These are phyloP conservation scores for Myotis vivesi DNA, from an alignment of 2,797 vertebrate species.

Conservation along the genomic window DNA sequence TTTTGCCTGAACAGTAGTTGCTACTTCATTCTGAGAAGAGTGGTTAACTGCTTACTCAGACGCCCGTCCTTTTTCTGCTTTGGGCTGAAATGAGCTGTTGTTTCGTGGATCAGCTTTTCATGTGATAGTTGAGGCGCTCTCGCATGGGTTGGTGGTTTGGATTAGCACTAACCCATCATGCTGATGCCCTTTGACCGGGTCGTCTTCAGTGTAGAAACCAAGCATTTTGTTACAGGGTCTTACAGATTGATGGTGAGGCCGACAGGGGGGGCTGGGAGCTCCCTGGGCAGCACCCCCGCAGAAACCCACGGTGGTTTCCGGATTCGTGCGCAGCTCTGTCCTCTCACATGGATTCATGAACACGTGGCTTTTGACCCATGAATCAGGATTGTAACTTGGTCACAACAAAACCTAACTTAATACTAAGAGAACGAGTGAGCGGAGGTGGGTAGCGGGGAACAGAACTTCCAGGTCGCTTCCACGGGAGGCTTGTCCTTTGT, in stretches of 20 bases:
- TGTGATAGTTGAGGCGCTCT: background rate
- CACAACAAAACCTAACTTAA: background rate
- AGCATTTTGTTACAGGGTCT: constrained; percentile 34
- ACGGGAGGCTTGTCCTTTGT: background rate
- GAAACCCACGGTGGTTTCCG: constrained; percentile 32
- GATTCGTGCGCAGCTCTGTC: background rate
- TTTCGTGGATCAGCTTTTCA: background rate
- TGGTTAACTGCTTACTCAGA: background rate
- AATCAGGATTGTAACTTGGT: constrained; percentile 32
- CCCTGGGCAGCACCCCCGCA: background rate
- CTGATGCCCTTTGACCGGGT: background rate
- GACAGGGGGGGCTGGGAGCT: background rate
- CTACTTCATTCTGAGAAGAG: constrained; percentile 8
- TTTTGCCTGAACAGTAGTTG: background rate
- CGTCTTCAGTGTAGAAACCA: constrained; percentile 22
- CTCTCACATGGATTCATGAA: background rate
- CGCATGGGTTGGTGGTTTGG: background rate
- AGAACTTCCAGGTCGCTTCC: constrained; percentile 19
- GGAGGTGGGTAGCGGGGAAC: background rate
- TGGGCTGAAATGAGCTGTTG: constrained; percentile 35
- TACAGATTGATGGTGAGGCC: constrained; percentile 4
- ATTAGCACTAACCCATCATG: background rate
- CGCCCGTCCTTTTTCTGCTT: constrained; percentile 25
- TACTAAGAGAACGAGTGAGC: background rate
- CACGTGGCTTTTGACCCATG: constrained; percentile 33